phyloP scores from a whole-genome alignment of 2,888 invertebrate species.

The Belgica antarctica region DNA sequence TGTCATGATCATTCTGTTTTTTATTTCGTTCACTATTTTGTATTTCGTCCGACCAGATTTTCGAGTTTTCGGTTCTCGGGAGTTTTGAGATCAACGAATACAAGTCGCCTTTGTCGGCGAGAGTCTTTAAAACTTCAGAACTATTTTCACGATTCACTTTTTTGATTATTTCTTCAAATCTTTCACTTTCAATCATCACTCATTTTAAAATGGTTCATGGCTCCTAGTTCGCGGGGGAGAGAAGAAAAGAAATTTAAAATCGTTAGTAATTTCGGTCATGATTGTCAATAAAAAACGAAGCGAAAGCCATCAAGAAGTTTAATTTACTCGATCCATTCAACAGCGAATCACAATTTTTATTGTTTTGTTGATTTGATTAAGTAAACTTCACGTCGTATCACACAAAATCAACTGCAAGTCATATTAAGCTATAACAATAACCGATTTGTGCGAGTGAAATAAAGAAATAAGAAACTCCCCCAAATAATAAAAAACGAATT shows the following conservation, averaged over 20 bases:
- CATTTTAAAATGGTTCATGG: conserved; percentile 8
- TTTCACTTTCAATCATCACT: conserved; percentile 14
- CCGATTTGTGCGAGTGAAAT: conserved; percentile 8
- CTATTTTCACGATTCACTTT: not conserved
- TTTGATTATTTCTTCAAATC: not conserved
- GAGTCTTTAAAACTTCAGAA: not conserved
- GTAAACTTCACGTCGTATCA: no score
- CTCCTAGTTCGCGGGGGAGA: not conserved
- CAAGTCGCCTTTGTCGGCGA: not conserved
- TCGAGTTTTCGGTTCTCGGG: not conserved
- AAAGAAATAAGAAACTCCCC: conserved; percentile 18
- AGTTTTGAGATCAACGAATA: not conserved
- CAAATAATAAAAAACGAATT: no score
- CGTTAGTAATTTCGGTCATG: not conserved
- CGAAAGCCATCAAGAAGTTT: not conserved
- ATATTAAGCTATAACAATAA: conserved; percentile 21
- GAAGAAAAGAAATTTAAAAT: conserved; percentile 8
- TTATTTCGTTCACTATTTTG: conserved; percentile 18
- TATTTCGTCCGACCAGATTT: not conserved
- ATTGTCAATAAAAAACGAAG: not conserved
- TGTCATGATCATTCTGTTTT: conserved; percentile 41
- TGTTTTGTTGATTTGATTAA: no score
- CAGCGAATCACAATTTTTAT: no score
- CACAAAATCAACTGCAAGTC: no score
- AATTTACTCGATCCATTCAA: no score